Conservation (phyloP, 1,140 invertebrate species). For the Drosophila prosaltans region DNA sequence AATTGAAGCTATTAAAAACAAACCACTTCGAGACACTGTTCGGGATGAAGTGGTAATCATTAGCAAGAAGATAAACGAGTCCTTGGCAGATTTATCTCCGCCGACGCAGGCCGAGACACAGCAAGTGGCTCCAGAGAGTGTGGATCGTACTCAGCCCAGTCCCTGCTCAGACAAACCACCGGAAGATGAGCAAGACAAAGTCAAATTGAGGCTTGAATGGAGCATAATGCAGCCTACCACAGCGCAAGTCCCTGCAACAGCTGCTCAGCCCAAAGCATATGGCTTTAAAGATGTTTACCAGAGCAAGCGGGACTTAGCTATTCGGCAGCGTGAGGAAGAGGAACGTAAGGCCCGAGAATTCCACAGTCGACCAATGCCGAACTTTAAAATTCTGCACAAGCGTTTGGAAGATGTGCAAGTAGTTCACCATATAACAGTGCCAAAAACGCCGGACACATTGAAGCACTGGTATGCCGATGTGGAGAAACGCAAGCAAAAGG, state of each 20-base stretch:
- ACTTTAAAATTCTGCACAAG: conserved; percentile 61
- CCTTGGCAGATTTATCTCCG: background rate
- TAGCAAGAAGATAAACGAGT: background rate
- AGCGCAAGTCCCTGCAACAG: background rate
- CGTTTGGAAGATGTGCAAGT: conserved; percentile 38
- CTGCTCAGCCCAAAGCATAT: conserved; percentile 47
- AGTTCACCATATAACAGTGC: conserved; percentile 59
- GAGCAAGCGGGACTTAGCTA: conserved; percentile 44
- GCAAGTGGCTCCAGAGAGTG: background rate
- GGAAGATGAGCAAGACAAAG: background rate
- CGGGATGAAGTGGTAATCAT: background rate
- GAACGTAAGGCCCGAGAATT: conserved; percentile 72
- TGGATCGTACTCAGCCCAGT: too few species aligned
- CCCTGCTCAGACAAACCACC: background rate
- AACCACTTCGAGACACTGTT: background rate
- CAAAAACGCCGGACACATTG: conserved; percentile 59
- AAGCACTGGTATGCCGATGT: conserved; percentile 46
- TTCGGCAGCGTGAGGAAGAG: conserved; percentile 52
- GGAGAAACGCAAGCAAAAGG: conserved; percentile 24
- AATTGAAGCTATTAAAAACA: background rate
- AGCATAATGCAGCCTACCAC: conserved; percentile 1
- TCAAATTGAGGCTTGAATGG: conserved; percentile 45
- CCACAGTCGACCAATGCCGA: conserved; percentile 71
- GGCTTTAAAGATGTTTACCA: conserved; percentile 55
- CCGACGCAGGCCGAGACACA: background rate